A percentile compares a stretch with the other conserved stretches of the same genome.
These are phyloP conservation scores for Drosophila parthenogenetica DNA, from an alignment of 2,888 invertebrate genomes.

Conservation along the genomic window DNA sequence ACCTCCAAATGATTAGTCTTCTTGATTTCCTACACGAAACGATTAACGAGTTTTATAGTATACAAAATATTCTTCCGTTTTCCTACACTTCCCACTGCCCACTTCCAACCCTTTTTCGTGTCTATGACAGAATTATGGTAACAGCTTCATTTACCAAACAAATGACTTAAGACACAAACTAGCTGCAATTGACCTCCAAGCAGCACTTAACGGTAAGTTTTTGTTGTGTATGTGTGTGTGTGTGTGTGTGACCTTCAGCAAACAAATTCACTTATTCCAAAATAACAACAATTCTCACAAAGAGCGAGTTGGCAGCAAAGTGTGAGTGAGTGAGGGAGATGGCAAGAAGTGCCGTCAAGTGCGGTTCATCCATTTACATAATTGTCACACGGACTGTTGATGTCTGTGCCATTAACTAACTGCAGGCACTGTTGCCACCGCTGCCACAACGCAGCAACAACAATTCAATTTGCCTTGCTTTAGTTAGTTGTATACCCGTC, in stretches of 20 bases:
- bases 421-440: constrained; percentile 44
- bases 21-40: background rate
- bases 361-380: constrained; percentile 74
- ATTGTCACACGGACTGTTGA: constrained; percentile 76
- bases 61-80: background rate
- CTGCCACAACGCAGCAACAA: constrained; percentile 35
- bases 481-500: constrained; percentile 12
- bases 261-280: constrained; percentile 67
- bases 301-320: background rate
- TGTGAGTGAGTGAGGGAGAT: background rate
- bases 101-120: background rate
- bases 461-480: constrained; percentile 70
- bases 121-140: constrained; percentile 26
- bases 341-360: constrained; percentile 51
- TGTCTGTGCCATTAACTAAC: constrained; percentile 67
- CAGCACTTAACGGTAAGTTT: constrained; percentile 67
- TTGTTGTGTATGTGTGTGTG: constrained; percentile 27
- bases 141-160: constrained; percentile 56
- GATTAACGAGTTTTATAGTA: constrained; percentile 2
- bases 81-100: background rate
- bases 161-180: constrained; percentile 77
- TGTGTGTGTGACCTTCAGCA: constrained; percentile 66
- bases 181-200: constrained; percentile 68
- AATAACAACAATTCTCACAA: constrained; percentile 34
- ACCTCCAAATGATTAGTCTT: no score